phyloP scores from a whole-genome alignment of 1,140 invertebrate genomes.

The Goniozus legneri region DNA sequence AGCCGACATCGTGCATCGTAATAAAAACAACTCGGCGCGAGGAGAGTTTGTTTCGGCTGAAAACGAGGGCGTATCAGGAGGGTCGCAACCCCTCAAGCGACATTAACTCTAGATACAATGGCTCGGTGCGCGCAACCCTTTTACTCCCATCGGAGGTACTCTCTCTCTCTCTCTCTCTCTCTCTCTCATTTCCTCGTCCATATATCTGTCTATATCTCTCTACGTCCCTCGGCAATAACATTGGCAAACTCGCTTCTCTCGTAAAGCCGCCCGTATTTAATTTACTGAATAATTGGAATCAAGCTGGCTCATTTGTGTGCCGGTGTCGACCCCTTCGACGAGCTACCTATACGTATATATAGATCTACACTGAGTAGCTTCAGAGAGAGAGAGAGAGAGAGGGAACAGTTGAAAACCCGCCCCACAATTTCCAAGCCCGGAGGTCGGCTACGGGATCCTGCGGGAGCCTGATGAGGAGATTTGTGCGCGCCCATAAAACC shows the following conservation, averaged over 20 bases:
- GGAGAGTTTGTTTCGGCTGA: no score
- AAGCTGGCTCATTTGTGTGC: conserved; percentile 53
- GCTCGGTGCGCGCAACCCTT: conserved; percentile 38
- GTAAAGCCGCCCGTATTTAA: conserved; percentile 51
- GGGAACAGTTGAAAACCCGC: conserved; percentile 25
- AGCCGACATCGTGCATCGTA: no score
- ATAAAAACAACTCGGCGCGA: no score
- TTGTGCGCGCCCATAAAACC: conserved; percentile 50
- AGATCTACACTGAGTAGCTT: no score
- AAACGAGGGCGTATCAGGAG: neutral
- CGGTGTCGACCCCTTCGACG: neutral
- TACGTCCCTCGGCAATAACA: no score
- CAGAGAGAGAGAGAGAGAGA: no score
- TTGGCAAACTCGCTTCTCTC: conserved; percentile 19
- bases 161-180: conserved; percentile 8
- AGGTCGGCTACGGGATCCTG: conserved; percentile 30
- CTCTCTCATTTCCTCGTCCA: conserved; percentile 20
- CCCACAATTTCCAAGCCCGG: conserved; percentile 32
- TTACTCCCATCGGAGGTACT: no score
- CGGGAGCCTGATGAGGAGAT: conserved; percentile 51
- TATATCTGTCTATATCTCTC: no score
- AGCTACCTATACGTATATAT: no score
- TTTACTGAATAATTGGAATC: conserved; percentile 57
- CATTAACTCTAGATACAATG: conserved; percentile 43
- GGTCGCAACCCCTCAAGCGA: conserved; percentile 9